A percentile compares a stretch with the other conserved stretches of the same genome.
Evolutionary conservation across 2,888 invertebrate species (phyloP).

Genomic region (Drosophila putrida): DNA sequence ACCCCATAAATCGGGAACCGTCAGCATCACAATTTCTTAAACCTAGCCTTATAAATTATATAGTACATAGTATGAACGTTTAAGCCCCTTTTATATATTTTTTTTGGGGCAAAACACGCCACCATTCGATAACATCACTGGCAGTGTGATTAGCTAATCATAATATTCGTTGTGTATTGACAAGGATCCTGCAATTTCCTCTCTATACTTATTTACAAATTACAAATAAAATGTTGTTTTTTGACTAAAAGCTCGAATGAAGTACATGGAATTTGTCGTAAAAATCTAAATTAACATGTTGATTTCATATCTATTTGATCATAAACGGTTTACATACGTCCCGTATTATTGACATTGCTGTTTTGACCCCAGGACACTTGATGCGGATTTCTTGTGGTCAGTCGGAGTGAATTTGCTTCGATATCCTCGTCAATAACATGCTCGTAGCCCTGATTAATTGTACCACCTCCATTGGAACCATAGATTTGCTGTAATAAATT

Average conservation of each 20-base stretch:
- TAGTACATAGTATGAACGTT: constrained; percentile 63
- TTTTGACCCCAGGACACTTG: constrained; percentile 87
- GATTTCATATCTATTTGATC: constrained; percentile 28
- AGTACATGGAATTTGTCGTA: constrained; percentile 42
- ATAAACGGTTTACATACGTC: constrained; percentile 77
- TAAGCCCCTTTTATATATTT: constrained; percentile 17
- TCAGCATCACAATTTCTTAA: constrained; percentile 69
- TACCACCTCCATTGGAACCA: constrained; percentile 88
- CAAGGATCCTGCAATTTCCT: constrained; percentile 58
- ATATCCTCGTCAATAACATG: constrained; percentile 89
- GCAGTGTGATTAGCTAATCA: constrained; percentile 84
- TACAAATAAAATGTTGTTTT: constrained; percentile 31
- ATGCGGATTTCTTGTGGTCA: constrained; percentile 89
- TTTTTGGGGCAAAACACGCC: constrained; percentile 29
- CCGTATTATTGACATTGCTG: constrained; percentile 83
- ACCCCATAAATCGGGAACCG: constrained; percentile 19
- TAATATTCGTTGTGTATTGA: constrained; percentile 79
- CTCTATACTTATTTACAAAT: constrained; percentile 53
- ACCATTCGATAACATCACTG: constrained; percentile 66
- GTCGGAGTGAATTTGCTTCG: constrained; percentile 90
- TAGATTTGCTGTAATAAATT: constrained; percentile 68
- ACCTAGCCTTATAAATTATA: constrained; percentile 68
- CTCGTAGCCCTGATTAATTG: constrained; percentile 92
- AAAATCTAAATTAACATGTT: constrained; percentile 56
- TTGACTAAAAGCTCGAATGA: constrained; percentile 61